These are phyloP conservation scores for Leptinotarsa rubiginosa DNA, from an alignment of 2,888 invertebrate genomes.

Conservation along the genomic window DNA sequence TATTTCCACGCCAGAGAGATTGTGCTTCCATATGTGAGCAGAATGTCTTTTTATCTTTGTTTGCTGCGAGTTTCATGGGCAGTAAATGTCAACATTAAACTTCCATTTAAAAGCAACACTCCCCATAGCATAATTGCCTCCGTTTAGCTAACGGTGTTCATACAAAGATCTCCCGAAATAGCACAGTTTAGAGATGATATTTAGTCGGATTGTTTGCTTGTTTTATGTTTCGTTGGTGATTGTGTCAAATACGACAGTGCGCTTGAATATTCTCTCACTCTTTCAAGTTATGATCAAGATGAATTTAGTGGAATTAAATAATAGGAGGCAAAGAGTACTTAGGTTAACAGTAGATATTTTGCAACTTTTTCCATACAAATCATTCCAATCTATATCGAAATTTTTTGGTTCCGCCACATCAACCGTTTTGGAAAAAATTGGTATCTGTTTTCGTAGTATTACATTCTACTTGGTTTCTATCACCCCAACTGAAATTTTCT, in stretches of 20 bases:
- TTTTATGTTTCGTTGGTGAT: background rate
- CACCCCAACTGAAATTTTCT: no score
- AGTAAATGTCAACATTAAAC: slow-evolving; percentile 15
- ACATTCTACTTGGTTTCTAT: no score
- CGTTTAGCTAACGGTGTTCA: slow-evolving; percentile 7
- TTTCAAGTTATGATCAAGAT: no score
- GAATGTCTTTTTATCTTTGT: slow-evolving; percentile 16
- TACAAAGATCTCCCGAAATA: slow-evolving; percentile 1
- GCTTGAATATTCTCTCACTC: background rate
- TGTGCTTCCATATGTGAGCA: slow-evolving; percentile 9
- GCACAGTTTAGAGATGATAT: background rate
- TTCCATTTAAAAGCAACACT: slow-evolving; percentile 20
- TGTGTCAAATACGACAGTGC: background rate
- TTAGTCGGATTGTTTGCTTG: background rate
- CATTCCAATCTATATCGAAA: no score
- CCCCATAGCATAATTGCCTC: slow-evolving; percentile 3
- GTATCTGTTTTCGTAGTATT: no score
- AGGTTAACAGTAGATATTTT: background rate
- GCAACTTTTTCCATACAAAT: background rate
- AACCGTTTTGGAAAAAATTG: no score
- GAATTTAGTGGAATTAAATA: no score
- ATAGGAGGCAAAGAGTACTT: no score
- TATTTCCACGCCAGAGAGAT: background rate
- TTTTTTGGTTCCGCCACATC: no score
- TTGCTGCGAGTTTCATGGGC: slow-evolving; percentile 12